These are phyloP conservation scores for Scaptomyza caliginosa DNA, from an alignment of 2,888 invertebrate species.

Conservation along the genomic window DNA sequence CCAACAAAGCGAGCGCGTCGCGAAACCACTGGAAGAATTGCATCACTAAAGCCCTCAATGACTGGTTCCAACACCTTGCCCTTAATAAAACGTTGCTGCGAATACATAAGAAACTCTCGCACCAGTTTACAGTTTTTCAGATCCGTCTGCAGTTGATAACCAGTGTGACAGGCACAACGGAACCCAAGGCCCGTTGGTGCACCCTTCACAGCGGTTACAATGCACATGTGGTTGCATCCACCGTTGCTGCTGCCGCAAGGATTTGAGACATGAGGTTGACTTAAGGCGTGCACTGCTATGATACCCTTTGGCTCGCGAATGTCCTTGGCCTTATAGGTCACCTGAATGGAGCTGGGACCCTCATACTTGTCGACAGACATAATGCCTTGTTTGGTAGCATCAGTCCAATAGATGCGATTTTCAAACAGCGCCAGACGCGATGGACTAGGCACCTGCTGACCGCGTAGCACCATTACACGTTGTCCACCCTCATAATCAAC, in stretches of 20 bases:
- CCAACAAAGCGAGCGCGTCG: constrained; percentile 96
- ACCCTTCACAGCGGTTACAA: constrained; percentile 91
- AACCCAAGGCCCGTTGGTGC: constrained; percentile 90
- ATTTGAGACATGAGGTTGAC: constrained; percentile 90
- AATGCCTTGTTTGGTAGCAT: constrained; percentile 94
- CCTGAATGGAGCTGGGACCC: constrained; percentile 90
- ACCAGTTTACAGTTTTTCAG: constrained; percentile 92
- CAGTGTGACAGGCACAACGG: constrained; percentile 96
- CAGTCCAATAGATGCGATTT: constrained; percentile 95
- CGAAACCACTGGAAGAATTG: constrained; percentile 96
- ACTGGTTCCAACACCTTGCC: constrained; percentile 95
- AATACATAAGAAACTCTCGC: constrained; percentile 96
- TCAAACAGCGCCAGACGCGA: constrained; percentile 93
- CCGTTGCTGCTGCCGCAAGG: constrained; percentile 95
- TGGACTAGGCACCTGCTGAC: constrained; percentile 94
- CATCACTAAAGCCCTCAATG: constrained; percentile 96
- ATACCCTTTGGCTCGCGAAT: constrained; percentile 93
- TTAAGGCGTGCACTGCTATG: constrained; percentile 91
- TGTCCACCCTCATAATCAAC: constrained; percentile 96
- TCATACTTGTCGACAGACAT: constrained; percentile 94
- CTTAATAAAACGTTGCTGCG: constrained; percentile 97
- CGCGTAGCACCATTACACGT: constrained; percentile 91
- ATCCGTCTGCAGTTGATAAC: constrained; percentile 90
- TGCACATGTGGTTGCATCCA: constrained; percentile 96
- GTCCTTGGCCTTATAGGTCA: constrained; percentile 91